Percentiles rank a stretch among this genome's conserved stretches.
Evolutionary conservation across 2,797 vertebrate species (phyloP).

Genomic region (Arvicola amphibius): DNA sequence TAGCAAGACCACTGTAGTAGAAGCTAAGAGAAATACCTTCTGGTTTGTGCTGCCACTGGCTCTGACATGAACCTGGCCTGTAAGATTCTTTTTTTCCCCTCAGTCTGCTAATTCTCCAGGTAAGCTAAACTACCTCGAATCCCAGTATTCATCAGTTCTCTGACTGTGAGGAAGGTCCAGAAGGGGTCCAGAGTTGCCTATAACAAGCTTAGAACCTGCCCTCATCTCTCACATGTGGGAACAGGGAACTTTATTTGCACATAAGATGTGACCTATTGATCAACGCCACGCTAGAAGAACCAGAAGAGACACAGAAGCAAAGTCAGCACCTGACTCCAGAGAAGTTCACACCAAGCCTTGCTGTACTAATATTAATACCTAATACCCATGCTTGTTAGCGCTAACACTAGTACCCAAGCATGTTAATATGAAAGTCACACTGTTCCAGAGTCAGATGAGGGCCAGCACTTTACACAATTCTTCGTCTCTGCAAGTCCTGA

Average conservation of each 20-base stretch:
- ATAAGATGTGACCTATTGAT: neutral
- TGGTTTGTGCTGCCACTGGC: neutral
- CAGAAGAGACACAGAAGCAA: neutral
- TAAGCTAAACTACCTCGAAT: neutral
- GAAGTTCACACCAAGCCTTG: neutral
- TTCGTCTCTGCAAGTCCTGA: neutral
- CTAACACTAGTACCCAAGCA: neutral
- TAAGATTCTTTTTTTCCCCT: neutral
- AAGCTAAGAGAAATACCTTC: neutral
- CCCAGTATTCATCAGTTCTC: neutral
- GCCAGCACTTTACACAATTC: neutral
- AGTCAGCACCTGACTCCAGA: neutral
- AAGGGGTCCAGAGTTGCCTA: neutral
- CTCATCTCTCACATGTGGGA: neutral
- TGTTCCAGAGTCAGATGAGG: neutral
- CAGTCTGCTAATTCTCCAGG: neutral
- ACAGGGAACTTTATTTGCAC: neutral
- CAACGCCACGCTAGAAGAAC: neutral
- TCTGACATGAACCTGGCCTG: neutral
- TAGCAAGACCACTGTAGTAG: neutral
- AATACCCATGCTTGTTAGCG: no score
- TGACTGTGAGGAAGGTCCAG: neutral
- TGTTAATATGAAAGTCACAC: neutral
- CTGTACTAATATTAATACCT: neutral
- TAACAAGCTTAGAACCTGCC: neutral